Evolutionary conservation across 1,140 invertebrate genomes (phyloP).

Genomic region (Rhagoletis zephyria): DNA sequence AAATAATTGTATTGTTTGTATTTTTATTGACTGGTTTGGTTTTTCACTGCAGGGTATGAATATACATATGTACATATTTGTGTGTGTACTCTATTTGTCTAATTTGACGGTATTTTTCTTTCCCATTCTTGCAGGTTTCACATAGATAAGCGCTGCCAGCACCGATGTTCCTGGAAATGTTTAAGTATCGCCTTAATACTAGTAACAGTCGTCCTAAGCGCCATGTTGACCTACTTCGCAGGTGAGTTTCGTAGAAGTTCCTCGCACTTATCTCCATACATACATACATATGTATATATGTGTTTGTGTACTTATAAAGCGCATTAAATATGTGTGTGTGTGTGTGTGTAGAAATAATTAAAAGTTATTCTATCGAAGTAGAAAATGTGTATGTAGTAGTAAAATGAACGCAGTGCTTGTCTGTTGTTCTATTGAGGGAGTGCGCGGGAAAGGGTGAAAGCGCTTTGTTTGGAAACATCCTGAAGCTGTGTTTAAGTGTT

Average conservation of each 20-base stretch:
- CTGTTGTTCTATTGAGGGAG: neutral
- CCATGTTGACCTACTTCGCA: conserved; percentile 94
- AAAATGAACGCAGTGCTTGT: neutral
- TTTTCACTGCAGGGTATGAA: no score
- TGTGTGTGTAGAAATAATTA: conserved; percentile 2
- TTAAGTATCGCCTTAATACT: conserved; percentile 92
- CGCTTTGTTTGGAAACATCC: neutral
- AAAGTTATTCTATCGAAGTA: conserved; percentile 11
- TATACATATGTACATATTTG: neutral
- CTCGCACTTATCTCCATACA: neutral
- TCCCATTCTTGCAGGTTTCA: conserved; percentile 78
- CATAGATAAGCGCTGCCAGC: conserved; percentile 92
- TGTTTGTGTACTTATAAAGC: neutral
- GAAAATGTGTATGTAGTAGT: neutral
- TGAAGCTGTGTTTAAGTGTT: neutral
- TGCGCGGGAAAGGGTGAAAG: neutral
- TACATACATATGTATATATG: neutral
- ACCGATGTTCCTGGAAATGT: conserved; percentile 95
- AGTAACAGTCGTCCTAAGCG: conserved; percentile 87
- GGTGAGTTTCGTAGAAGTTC: conserved; percentile 78
- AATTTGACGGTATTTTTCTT: conserved; percentile 1
- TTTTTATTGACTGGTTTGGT: no score
- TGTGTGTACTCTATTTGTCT: neutral
- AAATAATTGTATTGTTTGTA: no score
- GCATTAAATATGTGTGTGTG: neutral